These are phyloP conservation scores for Passer montanus DNA, from an alignment of 2,113 vertebrate genomes.

Conservation along the genomic window DNA sequence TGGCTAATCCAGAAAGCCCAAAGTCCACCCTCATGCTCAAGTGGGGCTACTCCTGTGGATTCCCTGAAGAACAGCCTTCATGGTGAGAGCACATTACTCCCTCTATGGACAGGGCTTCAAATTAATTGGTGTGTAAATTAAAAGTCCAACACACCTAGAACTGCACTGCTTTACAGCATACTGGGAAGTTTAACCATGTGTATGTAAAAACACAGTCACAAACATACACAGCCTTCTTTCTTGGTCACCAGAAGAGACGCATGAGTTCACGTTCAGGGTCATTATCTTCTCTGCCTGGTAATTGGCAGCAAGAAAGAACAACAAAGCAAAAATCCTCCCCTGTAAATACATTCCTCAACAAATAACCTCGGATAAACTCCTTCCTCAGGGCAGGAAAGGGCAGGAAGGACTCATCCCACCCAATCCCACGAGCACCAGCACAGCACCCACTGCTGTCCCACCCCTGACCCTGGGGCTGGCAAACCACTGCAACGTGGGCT, in stretches of 20 bases:
- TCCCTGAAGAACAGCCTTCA: background rate
- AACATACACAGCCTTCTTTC: background rate
- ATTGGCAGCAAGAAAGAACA: background rate
- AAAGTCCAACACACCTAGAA: fast-evolving
- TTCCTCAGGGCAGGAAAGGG: background rate
- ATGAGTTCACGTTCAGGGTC: background rate
- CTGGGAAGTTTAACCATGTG: background rate
- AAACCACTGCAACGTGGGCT: background rate
- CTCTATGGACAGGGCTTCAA: background rate
- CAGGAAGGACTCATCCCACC: background rate
- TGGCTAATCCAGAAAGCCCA: background rate
- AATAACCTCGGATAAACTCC: background rate
- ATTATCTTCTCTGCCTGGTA: background rate
- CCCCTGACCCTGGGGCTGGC: background rate
- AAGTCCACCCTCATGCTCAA: background rate
- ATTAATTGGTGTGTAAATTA: background rate
- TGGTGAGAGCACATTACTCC: background rate
- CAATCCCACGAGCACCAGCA: background rate
- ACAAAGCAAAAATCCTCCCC: background rate
- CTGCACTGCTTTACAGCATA: background rate
- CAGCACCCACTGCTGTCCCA: background rate
- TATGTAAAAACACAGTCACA: background rate
- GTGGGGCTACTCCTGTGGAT: background rate
- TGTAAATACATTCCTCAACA: background rate
- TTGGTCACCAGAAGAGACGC: background rate